Evolutionary conservation across 2,888 invertebrate genomes (phyloP).

Genomic region (Bugula neritina): DNA sequence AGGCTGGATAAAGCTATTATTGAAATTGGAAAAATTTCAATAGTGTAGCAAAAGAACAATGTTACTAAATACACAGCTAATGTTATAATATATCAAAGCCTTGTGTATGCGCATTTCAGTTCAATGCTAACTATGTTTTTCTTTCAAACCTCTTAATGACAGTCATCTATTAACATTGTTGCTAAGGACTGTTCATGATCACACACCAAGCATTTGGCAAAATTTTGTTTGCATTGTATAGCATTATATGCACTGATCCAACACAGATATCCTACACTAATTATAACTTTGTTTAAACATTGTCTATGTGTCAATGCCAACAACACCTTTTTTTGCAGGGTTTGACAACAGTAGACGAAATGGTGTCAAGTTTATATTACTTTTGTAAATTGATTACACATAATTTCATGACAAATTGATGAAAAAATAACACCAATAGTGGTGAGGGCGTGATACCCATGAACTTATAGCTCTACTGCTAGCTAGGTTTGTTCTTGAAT

Average conservation of each 20-base stretch:
- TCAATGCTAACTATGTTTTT: background rate
- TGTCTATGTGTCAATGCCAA: background rate
- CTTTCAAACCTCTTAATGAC: background rate
- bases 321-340: too few relatives aligned
- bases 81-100: background rate
- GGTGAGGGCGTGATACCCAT: too few relatives aligned
- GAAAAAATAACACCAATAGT: too few relatives aligned
- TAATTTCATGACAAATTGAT: too few relatives aligned
- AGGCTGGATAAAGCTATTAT: background rate
- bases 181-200: background rate
- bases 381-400: too few relatives aligned
- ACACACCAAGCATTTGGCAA: background rate
- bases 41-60: background rate
- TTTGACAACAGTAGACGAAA: too few relatives aligned
- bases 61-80: background rate
- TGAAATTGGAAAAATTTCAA: background rate
- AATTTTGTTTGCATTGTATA: background rate
- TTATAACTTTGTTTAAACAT: background rate
- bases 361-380: too few relatives aligned
- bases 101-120: background rate
- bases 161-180: background rate
- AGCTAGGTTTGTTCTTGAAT: too few relatives aligned
- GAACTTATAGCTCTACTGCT: too few relatives aligned
- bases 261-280: background rate
- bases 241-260: background rate